These are phyloP conservation scores for Tenrec ecaudatus DNA, from an alignment of 2,113 vertebrate genomes.

Conservation along the genomic window DNA sequence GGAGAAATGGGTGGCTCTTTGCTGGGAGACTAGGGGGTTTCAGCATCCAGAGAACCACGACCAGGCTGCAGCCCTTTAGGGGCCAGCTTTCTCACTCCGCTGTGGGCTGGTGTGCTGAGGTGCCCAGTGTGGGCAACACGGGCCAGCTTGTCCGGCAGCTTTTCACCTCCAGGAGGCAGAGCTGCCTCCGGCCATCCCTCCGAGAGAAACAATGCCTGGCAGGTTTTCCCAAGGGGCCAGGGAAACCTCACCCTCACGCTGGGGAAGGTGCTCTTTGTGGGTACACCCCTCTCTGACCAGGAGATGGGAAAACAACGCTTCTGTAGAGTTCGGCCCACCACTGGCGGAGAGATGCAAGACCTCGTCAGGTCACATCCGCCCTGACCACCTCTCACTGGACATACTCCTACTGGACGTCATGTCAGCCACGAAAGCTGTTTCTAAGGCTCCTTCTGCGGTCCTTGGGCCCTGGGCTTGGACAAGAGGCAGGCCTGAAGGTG, in stretches of 20 bases:
- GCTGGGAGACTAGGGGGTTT: background rate
- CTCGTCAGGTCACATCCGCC: background rate
- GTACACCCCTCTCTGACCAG: background rate
- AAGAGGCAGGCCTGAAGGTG: background rate
- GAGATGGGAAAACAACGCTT: background rate
- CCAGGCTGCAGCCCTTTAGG: background rate
- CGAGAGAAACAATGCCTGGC: background rate
- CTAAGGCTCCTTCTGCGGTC: background rate
- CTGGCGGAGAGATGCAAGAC: background rate
- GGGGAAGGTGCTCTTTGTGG: background rate
- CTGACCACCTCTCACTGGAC: background rate
- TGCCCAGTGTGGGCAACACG: background rate
- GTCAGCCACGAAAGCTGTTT: background rate
- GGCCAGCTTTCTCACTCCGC: background rate
- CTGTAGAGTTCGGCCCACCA: background rate
- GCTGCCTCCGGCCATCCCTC: background rate
- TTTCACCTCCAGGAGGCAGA: background rate
- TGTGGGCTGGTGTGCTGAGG: background rate
- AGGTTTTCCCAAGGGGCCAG: background rate
- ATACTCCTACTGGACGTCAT: background rate
- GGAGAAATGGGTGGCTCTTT: background rate
- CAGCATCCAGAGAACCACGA: background rate
- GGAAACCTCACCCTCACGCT: background rate
- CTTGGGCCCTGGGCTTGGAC: background rate
- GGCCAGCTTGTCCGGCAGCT: background rate